phyloP scores from a whole-genome alignment of 2,113 vertebrate species.

The Lamprologus sp. region DNA sequence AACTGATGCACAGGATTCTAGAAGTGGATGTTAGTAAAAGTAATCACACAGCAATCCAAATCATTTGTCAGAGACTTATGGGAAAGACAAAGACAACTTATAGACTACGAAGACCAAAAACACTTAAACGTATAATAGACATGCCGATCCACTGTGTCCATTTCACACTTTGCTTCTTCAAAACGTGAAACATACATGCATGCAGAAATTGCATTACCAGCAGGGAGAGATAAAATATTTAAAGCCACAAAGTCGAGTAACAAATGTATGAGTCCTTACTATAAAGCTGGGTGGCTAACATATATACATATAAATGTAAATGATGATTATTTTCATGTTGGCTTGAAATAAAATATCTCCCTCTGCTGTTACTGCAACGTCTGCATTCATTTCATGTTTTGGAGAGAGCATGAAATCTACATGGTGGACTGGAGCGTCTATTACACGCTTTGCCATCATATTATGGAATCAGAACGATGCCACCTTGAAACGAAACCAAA shows the following conservation, averaged over 20 bases:
- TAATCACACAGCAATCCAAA: neutral
- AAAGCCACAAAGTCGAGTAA: neutral
- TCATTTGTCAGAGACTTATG: neutral
- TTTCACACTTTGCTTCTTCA: neutral
- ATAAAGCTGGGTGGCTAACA: neutral
- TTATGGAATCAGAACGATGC: no score
- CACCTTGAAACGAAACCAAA: no score
- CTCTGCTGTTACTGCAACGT: neutral
- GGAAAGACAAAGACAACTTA: neutral
- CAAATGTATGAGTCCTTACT: neutral
- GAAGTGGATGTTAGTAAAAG: neutral
- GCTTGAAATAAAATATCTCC: neutral
- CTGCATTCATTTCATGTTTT: neutral
- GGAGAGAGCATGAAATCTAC: neutral
- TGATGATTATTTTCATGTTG: neutral
- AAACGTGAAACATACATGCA: neutral
- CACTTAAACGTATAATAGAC: neutral
- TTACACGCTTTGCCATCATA: neutral
- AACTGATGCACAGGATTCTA: neutral
- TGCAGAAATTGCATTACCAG: neutral
- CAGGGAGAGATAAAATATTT: neutral
- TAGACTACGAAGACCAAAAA: fast-evolving
- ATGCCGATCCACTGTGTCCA: neutral
- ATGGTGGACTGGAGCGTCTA: neutral
- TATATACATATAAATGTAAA: neutral